Percentiles rank a stretch among this genome's conserved stretches.
phyloP scores from a whole-genome alignment of 2,113 vertebrate species.

The Tricholaema leucomelas region DNA sequence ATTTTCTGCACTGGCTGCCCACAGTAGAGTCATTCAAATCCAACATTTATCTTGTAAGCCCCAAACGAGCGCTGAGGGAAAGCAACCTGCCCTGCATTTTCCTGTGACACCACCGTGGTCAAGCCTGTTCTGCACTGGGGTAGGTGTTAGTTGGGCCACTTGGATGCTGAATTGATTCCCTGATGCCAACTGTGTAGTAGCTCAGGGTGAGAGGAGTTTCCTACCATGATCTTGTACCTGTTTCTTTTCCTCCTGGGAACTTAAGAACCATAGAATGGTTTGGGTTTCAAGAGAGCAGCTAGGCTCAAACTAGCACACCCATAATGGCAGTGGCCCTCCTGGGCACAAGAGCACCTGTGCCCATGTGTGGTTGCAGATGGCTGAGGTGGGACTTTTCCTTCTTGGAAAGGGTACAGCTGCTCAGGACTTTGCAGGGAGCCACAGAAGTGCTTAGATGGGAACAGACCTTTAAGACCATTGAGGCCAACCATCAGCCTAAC shows the following conservation, averaged over 20 bases:
- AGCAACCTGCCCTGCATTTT: background rate
- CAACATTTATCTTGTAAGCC: background rate
- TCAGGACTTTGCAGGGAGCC: too few species aligned
- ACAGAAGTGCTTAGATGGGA: too few species aligned
- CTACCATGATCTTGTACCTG: background rate
- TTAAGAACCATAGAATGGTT: too few species aligned
- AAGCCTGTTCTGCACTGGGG: background rate
- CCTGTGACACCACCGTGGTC: rapidly evolving
- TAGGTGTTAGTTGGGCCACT: background rate
- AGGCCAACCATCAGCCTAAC: too few species aligned
- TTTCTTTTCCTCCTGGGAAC: background rate
- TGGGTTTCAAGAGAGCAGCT: too few species aligned
- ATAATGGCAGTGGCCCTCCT: too few species aligned
- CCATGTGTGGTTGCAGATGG: too few species aligned
- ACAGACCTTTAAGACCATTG: too few species aligned
- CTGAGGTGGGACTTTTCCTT: too few species aligned
- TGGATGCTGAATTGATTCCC: background rate
- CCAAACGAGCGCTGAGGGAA: background rate
- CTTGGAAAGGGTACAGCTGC: too few species aligned
- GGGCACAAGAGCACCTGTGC: too few species aligned
- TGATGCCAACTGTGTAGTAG: background rate
- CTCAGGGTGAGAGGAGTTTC: background rate
- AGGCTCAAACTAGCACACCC: too few species aligned
- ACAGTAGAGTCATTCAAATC: conserved; percentile 30
- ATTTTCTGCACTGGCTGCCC: conserved; percentile 52